Conservation (phyloP, 1,140 invertebrate species). For the Calephelis virginiensis region DNA sequence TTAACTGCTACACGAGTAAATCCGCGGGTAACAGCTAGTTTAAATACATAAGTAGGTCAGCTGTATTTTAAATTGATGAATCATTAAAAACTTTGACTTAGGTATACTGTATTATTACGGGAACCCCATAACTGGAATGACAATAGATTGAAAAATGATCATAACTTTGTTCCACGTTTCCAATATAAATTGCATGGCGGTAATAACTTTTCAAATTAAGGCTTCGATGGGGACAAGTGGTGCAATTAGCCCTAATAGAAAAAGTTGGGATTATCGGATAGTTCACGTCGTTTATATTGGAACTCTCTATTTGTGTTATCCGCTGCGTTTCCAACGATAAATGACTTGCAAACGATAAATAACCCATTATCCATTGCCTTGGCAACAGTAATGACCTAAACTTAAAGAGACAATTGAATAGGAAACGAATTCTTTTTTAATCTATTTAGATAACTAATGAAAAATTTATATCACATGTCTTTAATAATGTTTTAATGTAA, state of each 20-base stretch:
- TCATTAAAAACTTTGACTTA: conserved; percentile 4
- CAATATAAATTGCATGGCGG: conserved; percentile 47
- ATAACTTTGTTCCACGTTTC: conserved; percentile 27
- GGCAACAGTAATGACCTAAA: too few species aligned
- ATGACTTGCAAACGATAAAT: too few species aligned
- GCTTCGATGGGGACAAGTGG: conserved; percentile 37
- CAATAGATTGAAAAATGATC: conserved; percentile 37
- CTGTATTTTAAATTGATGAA: background rate
- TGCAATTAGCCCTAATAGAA: conserved; percentile 52
- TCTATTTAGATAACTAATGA: too few species aligned
- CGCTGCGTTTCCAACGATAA: too few species aligned
- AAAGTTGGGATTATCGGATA: conserved; percentile 48
- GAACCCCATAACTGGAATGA: conserved; percentile 6
- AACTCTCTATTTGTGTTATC: background rate
- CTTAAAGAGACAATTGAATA: too few species aligned
- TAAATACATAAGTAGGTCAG: background rate
- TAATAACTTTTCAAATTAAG: conserved; percentile 54
- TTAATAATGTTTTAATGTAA: too few species aligned
- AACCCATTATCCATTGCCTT: too few species aligned
- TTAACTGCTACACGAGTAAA: too few species aligned
- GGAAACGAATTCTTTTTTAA: too few species aligned
- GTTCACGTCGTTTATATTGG: conserved; percentile 42
- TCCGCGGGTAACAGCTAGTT: too few species aligned
- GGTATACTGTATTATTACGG: background rate
- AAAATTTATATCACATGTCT: too few species aligned